Evolutionary conservation across 2,888 invertebrate genomes (phyloP).

Genomic region (Busseola fusca): DNA sequence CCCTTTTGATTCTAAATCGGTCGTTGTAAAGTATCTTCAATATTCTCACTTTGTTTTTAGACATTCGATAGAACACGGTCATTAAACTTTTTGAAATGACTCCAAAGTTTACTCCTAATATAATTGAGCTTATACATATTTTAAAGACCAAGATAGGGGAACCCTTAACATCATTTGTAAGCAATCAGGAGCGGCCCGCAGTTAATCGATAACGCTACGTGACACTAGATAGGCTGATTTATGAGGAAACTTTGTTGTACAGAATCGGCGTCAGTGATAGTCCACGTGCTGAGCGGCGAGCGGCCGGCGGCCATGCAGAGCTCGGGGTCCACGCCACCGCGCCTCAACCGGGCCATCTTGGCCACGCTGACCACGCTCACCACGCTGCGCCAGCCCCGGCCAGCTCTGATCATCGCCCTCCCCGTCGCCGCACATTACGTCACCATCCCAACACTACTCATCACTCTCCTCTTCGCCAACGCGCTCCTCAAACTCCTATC

Average conservation of each 20-base stretch:
- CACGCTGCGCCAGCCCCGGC: constrained; percentile 69
- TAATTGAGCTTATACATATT: constrained; percentile 37
- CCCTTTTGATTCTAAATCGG: background rate
- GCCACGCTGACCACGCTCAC: constrained; percentile 74
- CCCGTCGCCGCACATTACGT: constrained; percentile 67
- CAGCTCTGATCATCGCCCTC: constrained; percentile 65
- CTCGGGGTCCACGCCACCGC: constrained; percentile 80
- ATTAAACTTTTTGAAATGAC: constrained; percentile 8
- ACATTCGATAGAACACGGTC: background rate
- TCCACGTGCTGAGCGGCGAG: constrained; percentile 94
- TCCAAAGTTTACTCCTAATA: constrained; percentile 15
- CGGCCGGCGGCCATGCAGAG: constrained; percentile 91
- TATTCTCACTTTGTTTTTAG: background rate
- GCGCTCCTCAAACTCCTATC: constrained; percentile 55
- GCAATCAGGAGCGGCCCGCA: constrained; percentile 28
- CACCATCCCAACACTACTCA: constrained; percentile 64
- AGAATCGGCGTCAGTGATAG: constrained; percentile 94
- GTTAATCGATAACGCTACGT: constrained; percentile 41
- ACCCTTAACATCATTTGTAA: constrained; percentile 45
- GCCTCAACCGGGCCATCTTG: constrained; percentile 76
- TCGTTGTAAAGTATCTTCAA: background rate
- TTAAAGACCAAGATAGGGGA: constrained; percentile 31
- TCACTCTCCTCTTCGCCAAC: constrained; percentile 59
- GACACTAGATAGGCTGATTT: constrained; percentile 46
- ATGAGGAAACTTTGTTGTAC: constrained; percentile 63